A percentile compares a stretch with the other conserved stretches of the same genome.
Evolutionary conservation across 2,888 invertebrate species (phyloP).

Genomic region (Lochmaea crataegi): DNA sequence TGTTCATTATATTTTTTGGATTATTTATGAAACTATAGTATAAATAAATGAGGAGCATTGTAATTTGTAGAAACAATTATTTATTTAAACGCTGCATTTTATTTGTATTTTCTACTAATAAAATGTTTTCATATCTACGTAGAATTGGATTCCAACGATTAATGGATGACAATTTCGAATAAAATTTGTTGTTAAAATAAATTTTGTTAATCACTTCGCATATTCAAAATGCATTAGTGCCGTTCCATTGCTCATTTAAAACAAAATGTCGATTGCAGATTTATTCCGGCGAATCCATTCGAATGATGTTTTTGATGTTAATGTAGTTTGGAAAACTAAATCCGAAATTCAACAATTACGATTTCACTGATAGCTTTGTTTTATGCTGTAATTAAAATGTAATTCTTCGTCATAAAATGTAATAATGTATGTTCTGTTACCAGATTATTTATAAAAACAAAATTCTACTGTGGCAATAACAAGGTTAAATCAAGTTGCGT

Average conservation of each 20-base stretch:
- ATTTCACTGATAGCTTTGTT: background rate
- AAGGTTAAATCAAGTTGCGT: no score
- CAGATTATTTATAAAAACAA: background rate
- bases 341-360: background rate
- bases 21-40: no score
- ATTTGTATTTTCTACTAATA: background rate
- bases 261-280: slow-evolving; percentile 5
- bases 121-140: background rate
- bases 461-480: background rate
- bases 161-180: background rate
- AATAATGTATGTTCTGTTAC: background rate
- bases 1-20: no score
- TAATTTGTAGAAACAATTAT: background rate
- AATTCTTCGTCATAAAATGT: background rate
- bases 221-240: background rate
- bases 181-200: slow-evolving; percentile 3
- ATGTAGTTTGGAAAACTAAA: slow-evolving; percentile 1
- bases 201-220: slow-evolving; percentile 4
- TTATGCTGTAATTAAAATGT: slow-evolving; percentile 1
- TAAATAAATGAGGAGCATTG: no score
- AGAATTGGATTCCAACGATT: background rate
- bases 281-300: background rate
- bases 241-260: background rate
- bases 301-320: slow-evolving; percentile 7
- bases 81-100: background rate